phyloP scores from a whole-genome alignment of 2,113 vertebrate genomes.

The Saccopteryx bilineata region DNA sequence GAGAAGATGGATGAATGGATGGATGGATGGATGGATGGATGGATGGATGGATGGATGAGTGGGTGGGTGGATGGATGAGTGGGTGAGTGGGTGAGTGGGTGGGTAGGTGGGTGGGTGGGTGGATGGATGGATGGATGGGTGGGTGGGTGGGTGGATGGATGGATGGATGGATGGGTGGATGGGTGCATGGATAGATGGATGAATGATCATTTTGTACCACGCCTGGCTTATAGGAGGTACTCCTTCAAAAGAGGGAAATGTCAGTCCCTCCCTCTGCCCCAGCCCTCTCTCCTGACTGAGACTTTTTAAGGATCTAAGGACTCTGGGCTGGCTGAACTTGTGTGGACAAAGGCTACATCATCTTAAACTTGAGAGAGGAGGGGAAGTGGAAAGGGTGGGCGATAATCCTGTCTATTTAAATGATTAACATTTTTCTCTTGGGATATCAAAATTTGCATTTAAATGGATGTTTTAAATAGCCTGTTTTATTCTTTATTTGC shows the following conservation, averaged over 20 bases:
- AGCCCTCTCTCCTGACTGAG: not conserved
- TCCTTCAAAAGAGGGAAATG: not conserved
- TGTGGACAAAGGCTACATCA: conserved; percentile 8
- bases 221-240: not conserved
- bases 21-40: no score
- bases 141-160: not conserved
- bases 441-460: conserved; percentile 91
- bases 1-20: no score
- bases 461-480: conserved; percentile 92
- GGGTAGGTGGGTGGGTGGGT: not conserved
- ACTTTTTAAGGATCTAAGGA: not conserved
- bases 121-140: not conserved
- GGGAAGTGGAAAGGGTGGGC: conserved; percentile 48
- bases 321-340: not conserved
- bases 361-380: conserved; percentile 76
- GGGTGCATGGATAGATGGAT: not conserved
- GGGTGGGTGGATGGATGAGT: no score
- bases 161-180: not conserved
- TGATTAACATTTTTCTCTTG: conserved; percentile 85
- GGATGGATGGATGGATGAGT: not conserved
- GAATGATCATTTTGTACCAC: not conserved
- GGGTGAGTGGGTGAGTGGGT: not conserved
- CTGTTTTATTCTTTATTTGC: conserved; percentile 89
- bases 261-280: not conserved
- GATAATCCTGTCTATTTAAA: conserved; percentile 87